A percentile compares a stretch with the other conserved stretches of the same genome.
These are phyloP conservation scores for Eupleurogrammus muticus DNA, from an alignment of 2,797 vertebrate genomes.

Conservation along the genomic window DNA sequence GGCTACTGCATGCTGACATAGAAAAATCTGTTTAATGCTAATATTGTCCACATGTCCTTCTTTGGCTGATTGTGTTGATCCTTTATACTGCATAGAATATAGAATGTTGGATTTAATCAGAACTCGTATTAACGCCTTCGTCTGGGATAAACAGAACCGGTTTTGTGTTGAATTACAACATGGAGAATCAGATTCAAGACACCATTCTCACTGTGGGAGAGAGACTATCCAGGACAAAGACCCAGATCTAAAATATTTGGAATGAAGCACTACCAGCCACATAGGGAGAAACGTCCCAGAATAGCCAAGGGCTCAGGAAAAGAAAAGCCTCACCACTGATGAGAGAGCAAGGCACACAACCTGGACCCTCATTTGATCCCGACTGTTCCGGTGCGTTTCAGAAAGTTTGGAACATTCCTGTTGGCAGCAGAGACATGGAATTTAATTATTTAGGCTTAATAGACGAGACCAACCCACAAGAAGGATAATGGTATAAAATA, in stretches of 20 bases:
- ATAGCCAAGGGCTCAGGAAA: background rate
- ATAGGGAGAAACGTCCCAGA: background rate
- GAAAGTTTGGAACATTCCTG: background rate
- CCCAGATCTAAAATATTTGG: no score
- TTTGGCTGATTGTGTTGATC: background rate
- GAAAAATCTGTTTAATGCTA: background rate
- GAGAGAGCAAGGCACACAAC: background rate
- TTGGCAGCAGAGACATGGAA: background rate
- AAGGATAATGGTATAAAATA: background rate
- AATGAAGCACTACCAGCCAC: background rate
- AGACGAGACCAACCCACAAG: background rate
- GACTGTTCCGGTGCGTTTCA: background rate
- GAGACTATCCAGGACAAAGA: no score
- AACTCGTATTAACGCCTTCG: no score
- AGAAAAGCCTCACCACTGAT: background rate
- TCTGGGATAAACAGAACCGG: no score
- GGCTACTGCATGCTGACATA: background rate
- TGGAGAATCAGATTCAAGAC: no score
- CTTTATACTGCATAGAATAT: background rate
- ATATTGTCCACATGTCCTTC: background rate
- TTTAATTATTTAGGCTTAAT: background rate
- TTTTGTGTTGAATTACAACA: no score
- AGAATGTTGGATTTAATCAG: no score
- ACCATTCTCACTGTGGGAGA: no score
- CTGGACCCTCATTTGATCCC: background rate